A percentile compares a stretch with the other conserved stretches of the same genome.
These are phyloP conservation scores for Monochamus alternatus DNA, from an alignment of 2,888 invertebrate species.

Conservation along the genomic window DNA sequence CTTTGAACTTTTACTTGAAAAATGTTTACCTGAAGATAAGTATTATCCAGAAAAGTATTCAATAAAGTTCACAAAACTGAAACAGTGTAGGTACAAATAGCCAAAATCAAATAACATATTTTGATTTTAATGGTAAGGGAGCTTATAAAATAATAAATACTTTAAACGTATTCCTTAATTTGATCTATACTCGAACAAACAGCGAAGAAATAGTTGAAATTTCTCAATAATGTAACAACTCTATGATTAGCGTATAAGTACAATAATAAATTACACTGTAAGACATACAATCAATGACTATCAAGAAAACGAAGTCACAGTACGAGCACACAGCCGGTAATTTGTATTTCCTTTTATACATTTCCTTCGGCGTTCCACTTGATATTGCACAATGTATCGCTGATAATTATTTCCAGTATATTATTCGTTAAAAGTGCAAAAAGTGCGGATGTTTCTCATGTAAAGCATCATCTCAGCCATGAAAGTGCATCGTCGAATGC, in stretches of 20 bases:
- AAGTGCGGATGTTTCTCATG: slow-evolving; percentile 54
- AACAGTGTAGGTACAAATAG: too few species aligned
- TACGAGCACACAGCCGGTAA: slow-evolving; percentile 20
- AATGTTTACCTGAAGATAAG: too few species aligned
- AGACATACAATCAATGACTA: slow-evolving; percentile 30
- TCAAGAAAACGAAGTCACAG: slow-evolving; percentile 26
- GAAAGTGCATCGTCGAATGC: slow-evolving; percentile 52
- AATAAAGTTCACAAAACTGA: too few species aligned
- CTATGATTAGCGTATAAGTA: neutral
- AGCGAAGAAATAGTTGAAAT: slow-evolving; percentile 9
- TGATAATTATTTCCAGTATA: slow-evolving; percentile 38
- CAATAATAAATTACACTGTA: slow-evolving; percentile 23
- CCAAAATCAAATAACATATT: too few species aligned
- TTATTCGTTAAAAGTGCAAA: slow-evolving; percentile 44
- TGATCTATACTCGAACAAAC: neutral
- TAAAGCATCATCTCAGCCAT: slow-evolving; percentile 54
- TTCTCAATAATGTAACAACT: slow-evolving; percentile 18
- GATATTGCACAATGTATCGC: slow-evolving; percentile 33
- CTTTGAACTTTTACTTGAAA: too few species aligned
- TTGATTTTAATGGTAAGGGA: too few species aligned
- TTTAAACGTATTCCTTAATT: too few species aligned
- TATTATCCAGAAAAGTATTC: too few species aligned
- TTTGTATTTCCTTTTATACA: slow-evolving; percentile 31
- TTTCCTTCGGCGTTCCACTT: slow-evolving; percentile 28
- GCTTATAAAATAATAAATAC: too few species aligned